Conservation (phyloP, 35 echinoderm and acorn worm species). For the Diadema setosum region DNA sequence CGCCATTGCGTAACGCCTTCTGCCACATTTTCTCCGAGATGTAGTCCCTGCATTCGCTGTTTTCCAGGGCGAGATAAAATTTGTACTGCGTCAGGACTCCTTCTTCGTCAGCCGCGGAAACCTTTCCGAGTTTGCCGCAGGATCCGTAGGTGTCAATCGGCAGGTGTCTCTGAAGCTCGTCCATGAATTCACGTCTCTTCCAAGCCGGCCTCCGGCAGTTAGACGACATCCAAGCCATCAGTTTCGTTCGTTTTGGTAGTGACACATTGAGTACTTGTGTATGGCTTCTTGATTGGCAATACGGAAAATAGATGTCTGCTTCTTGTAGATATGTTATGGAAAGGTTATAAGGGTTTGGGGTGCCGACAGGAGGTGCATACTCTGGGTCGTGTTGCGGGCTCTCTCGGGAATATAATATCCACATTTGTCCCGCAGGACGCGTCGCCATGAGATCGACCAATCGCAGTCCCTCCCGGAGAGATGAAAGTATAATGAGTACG, state of each 20-base stretch:
- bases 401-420: neutral
- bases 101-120: neutral
- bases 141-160: constrained; percentile 44
- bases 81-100: constrained; percentile 1
- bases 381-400: neutral
- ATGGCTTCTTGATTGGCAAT: neutral
- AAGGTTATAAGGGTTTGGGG: neutral
- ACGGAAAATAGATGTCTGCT: neutral
- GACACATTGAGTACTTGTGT: neutral
- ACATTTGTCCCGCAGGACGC: neutral
- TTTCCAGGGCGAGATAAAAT: constrained; percentile 62
- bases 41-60: constrained; percentile 67
- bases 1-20: neutral
- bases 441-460: neutral
- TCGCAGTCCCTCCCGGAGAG: neutral
- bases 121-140: constrained; percentile 21
- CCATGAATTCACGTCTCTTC: constrained; percentile 32
- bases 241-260: constrained; percentile 32
- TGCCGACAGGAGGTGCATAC: neutral
- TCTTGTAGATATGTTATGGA: neutral
- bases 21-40: constrained; percentile 66
- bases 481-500: neutral
- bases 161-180: neutral
- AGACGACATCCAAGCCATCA: constrained; percentile 51
- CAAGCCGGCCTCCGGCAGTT: constrained; percentile 31